These are phyloP conservation scores for Nibea coibor DNA, from an alignment of 2,113 vertebrate species.

Conservation along the genomic window DNA sequence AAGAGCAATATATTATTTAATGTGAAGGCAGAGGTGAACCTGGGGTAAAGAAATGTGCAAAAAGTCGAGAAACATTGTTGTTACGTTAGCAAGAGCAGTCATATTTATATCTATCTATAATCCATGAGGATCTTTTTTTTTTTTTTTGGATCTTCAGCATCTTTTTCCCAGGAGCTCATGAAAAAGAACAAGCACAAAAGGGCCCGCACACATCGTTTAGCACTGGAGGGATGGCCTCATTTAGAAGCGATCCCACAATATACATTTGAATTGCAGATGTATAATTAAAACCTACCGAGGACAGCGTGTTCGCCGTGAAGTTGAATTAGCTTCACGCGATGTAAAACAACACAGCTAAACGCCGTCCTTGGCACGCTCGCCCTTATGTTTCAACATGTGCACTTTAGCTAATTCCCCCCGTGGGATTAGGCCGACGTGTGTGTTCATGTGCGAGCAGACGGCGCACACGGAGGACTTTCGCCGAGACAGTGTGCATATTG, in stretches of 20 bases:
- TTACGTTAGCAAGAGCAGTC: neutral
- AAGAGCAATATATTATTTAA: conserved; percentile 44
- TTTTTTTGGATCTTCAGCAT: neutral
- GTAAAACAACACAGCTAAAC: conserved; percentile 45
- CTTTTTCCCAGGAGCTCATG: neutral
- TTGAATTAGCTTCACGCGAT: conserved; percentile 17
- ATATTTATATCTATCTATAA: neutral
- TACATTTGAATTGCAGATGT: conserved; percentile 59
- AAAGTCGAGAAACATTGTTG: neutral
- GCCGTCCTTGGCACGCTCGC: conserved; percentile 42
- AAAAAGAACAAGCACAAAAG: neutral
- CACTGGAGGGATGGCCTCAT: conserved; percentile 8
- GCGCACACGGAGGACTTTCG: conserved; percentile 11
- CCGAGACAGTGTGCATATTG: neutral
- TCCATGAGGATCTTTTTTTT: neutral
- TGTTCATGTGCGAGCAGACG: conserved; percentile 6
- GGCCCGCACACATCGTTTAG: conserved; percentile 4
- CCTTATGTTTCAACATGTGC: conserved; percentile 30
- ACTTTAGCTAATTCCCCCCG: conserved; percentile 46
- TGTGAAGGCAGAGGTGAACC: conserved; percentile 8
- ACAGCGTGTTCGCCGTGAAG: neutral
- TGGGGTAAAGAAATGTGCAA: neutral
- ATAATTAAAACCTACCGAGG: conserved; percentile 9
- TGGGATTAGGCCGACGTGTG: conserved; percentile 28
- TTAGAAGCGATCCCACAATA: conserved; percentile 1